Evolutionary conservation across 2,888 invertebrate species (phyloP).

Genomic region (Aromia moschata): DNA sequence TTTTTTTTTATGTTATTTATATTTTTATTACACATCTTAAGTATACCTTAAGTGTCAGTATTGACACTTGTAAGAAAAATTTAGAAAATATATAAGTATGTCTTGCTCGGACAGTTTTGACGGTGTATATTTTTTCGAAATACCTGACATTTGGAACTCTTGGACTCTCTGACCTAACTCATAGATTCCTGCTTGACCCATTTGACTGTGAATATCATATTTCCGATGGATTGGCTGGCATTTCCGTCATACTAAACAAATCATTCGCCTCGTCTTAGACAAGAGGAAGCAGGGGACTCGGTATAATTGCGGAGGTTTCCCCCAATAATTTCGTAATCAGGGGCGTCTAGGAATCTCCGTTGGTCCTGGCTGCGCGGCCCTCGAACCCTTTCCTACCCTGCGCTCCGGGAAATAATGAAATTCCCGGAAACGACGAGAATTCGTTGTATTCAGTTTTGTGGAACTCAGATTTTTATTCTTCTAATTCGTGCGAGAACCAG

Average conservation of each 20-base stretch:
- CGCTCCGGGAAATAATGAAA: conserved; percentile 49
- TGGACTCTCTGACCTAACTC: too few relatives aligned
- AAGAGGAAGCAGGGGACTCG: conserved; percentile 20
- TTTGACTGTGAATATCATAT: too few relatives aligned
- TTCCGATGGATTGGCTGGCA: background rate
- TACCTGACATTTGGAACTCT: too few relatives aligned
- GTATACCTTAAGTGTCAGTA: too few relatives aligned
- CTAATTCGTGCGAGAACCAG: conserved; percentile 27
- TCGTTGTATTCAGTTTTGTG: conserved; percentile 45
- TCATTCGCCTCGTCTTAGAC: conserved; percentile 6
- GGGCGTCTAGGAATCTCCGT: conserved; percentile 51
- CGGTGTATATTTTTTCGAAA: too few relatives aligned
- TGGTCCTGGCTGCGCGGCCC: conserved; percentile 44
- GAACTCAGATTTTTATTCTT: conserved; percentile 46
- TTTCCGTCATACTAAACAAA: conserved; percentile 6
- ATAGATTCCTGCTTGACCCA: too few relatives aligned
- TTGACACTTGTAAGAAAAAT: too few relatives aligned
- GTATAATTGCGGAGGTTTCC: conserved; percentile 40
- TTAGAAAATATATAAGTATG: too few relatives aligned
- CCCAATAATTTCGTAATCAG: conserved; percentile 58
- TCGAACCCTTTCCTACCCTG: conserved; percentile 50
- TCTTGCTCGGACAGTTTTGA: too few relatives aligned
- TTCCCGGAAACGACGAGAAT: conserved; percentile 49
- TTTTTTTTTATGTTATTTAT: too few relatives aligned
- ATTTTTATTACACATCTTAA: too few relatives aligned